Base-by-base conservation (phyloP, 37 sponge, comb jelly and placozoan genomes). In the Halisarca cf. caerulea region DNA sequence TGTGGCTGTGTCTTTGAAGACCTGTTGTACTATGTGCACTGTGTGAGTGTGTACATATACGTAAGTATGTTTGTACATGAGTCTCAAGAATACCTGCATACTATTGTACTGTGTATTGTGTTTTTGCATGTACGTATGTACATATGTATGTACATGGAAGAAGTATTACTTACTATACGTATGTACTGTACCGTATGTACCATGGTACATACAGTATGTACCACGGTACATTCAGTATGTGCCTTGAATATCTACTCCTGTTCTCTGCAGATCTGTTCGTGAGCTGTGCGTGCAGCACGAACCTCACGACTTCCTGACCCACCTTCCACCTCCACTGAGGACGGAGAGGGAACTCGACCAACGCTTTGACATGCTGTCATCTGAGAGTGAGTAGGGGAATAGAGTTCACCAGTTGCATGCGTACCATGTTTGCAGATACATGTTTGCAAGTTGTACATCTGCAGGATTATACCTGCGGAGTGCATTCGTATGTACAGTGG, bases 201-300 rank as follows among this genome's bases (percentile, higher is more conserved):
- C 11, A 14, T 47, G 51, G 6, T 14, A 6, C 11, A 11, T 47
- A 47, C 51, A 14, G 51, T 11, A 47, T 47, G 11, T 47, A 47
- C 51, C 11, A 47, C 51, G 11, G 51, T 6, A 47, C 51, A 47
- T 14, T 47, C 9, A 14, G 51, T 47, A 11, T 47, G 51, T 47
- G 11, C 51, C 11, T 6, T 47, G n/a, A n/a, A n/a, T n/a, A n/a
- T n/a, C n/a, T n/a, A n/a, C n/a, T n/a, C n/a, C n/a, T n/a, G n/a
- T n/a, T n/a, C n/a, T n/a, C 6, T 64, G 5, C 78, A 93, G 94
- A 73, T 93, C 94, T 36, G 87, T 93, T 79, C 94, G 90, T 78
- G 91, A 90, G 86, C 58, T 93, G 59, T 33, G 54, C 57, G 83
- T 93, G n/a, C 84, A 57, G 85, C 90, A 87, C 87, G 94, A 93